Conservation (phyloP, 2,888 invertebrate species). For the Microplitis deprimator region DNA sequence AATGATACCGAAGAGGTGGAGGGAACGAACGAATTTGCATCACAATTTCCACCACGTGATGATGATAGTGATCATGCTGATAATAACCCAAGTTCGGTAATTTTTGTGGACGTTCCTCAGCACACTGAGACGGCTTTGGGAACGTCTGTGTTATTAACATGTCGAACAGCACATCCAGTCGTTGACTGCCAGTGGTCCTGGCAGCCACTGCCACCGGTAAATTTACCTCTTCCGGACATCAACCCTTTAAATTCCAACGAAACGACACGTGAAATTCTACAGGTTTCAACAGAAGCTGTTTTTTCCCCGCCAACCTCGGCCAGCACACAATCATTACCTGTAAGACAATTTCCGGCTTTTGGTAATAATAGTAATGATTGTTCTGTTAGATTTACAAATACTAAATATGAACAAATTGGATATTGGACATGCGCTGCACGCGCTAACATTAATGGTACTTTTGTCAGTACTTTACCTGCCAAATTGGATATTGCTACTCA, state of each 20-base stretch:
- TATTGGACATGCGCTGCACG: slow-evolving; percentile 69
- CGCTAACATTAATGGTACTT: slow-evolving; percentile 58
- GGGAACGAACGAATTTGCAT: neutral
- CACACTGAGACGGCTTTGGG: slow-evolving; percentile 64
- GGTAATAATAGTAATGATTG: slow-evolving; percentile 69
- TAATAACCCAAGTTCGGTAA: slow-evolving; percentile 51
- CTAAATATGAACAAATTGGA: slow-evolving; percentile 67
- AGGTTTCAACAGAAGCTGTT: slow-evolving; percentile 35
- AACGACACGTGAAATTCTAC: slow-evolving; percentile 17
- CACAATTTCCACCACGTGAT: slow-evolving; percentile 55
- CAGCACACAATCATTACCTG: slow-evolving; percentile 59
- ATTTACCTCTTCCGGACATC: slow-evolving; percentile 64
- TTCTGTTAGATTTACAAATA: slow-evolving; percentile 67
- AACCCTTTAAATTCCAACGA: slow-evolving; percentile 47
- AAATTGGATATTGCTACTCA: slow-evolving; percentile 63
- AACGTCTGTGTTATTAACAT: slow-evolving; percentile 63
- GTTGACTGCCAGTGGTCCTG: slow-evolving; percentile 69
- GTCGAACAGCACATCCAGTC: slow-evolving; percentile 63
- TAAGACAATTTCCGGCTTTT: slow-evolving; percentile 67
- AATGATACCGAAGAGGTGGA: neutral
- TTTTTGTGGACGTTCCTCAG: slow-evolving; percentile 62
- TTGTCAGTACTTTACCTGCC: slow-evolving; percentile 65
- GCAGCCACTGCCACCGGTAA: slow-evolving; percentile 64
- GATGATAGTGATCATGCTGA: slow-evolving; percentile 57
- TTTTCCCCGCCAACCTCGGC: slow-evolving; percentile 52